A percentile compares a stretch with the other conserved stretches of the same genome.
Evolutionary conservation across 2,113 vertebrate species (phyloP).

Genomic region (Podiceps cristatus): DNA sequence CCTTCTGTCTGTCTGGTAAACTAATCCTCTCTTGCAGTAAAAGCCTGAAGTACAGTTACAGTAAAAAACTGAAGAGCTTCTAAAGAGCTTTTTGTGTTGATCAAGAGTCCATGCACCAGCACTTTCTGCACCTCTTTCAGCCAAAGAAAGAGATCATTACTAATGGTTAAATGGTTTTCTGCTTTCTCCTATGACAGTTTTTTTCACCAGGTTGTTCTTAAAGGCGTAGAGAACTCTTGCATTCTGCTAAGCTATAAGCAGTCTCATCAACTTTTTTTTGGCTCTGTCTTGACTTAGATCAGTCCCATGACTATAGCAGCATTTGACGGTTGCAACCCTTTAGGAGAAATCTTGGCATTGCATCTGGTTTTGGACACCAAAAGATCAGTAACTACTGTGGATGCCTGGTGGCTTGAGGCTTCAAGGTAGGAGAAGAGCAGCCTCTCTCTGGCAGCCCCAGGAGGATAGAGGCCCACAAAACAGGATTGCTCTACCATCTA

Average conservation of each 20-base stretch:
- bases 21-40: not conserved
- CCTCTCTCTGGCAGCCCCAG: not conserved
- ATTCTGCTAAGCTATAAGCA: not conserved
- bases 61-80: not conserved
- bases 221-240: not conserved
- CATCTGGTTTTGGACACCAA: not conserved
- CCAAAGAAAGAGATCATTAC: not conserved
- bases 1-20: not conserved
- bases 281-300: not conserved
- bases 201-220: not conserved
- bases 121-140: not conserved
- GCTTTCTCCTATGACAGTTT: not conserved
- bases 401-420: not conserved
- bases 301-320: not conserved
- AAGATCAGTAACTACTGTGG: not conserved
- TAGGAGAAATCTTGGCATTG: not conserved
- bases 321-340: not conserved
- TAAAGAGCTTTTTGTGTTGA: not conserved
- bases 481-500: not conserved
- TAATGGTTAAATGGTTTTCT: not conserved
- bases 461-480: not conserved
- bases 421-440: not conserved
- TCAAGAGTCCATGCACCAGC: not conserved
- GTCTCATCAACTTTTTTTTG: not conserved
- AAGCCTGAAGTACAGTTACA: not conserved